These are phyloP conservation scores for Nannospalax galili DNA, from an alignment of 2,113 vertebrate genomes.

Conservation along the genomic window DNA sequence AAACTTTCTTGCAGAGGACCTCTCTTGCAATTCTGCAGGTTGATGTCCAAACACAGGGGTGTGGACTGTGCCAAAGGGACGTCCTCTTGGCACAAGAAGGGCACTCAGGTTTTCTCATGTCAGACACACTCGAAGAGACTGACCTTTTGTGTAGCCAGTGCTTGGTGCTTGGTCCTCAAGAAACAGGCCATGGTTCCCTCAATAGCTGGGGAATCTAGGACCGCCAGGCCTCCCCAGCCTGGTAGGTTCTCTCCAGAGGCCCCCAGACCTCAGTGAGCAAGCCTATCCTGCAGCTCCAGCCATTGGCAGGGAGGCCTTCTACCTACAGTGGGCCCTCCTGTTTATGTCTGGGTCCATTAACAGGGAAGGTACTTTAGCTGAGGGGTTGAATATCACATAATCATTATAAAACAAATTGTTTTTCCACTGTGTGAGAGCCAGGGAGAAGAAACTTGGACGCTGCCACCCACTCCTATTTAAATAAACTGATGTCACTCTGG, in stretches of 20 bases:
- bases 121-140: background rate
- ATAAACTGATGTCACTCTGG: background rate
- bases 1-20: too few relatives aligned
- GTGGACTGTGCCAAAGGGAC: too few relatives aligned
- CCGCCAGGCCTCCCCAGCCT: background rate
- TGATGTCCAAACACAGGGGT: background rate
- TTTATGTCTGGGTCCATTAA: background rate
- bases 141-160: too few relatives aligned
- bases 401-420: background rate
- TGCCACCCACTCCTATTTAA: background rate
- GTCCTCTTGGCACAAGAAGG: background rate
- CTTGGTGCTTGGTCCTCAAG: background rate
- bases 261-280: background rate
- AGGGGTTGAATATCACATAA: background rate
- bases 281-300: background rate
- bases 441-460: background rate
- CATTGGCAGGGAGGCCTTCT: background rate
- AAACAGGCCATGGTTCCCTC: too few relatives aligned
- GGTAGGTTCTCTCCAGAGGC: background rate
- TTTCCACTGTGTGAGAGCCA: background rate
- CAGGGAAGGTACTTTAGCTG: background rate
- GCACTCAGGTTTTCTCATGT: background rate
- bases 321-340: background rate
- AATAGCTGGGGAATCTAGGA: background rate
- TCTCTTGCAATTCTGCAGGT: background rate